Evolutionary conservation across 2,113 vertebrate genomes (phyloP), one percentile per base, ranked within the genome.

Genomic region (Orientallactaga bullata): DNA sequence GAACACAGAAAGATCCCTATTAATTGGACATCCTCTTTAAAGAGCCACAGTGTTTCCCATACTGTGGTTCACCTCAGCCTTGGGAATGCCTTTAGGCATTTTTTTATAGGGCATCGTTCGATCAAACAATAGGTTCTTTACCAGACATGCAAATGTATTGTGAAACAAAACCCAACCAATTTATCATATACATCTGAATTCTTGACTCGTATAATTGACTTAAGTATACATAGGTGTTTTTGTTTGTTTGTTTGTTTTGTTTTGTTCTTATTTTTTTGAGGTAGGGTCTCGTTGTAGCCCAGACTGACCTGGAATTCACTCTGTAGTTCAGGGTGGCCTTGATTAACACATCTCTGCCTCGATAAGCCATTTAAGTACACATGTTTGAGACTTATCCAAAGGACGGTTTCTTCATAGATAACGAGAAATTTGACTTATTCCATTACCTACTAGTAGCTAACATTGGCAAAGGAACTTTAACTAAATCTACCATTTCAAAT

Each of bases 191-290:
- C 39, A 78, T 95, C 87, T 96, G 76, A 16, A 32, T 39, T 94
- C 26, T 87, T 96, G 87, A 93, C 71, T 87, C 93, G 91, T 51
- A 20, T 0, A 83, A 88, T 60, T 93, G 72, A 94, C 83, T n/a
- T 78, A 76, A 93, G 24, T 69, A 73, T 42, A n/a, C 30, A 72
- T 16, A 37, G 88, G 23, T 47, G 88, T 73, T 68, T 21, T 83
- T 78, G n/a, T n/a, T n/a, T n/a, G n/a, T n/a, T n/a, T n/a, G n/a
- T n/a, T n/a, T n/a, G n/a, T n/a, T n/a, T n/a, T n/a, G n/a, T n/a
- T n/a, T n/a, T n/a, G n/a, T n/a, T n/a, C n/a, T n/a, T n/a, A n/a
- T n/a, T n/a, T n/a, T n/a, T n/a, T n/a, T n/a, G n/a, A n/a, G n/a
- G n/a, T n/a, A n/a, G n/a, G n/a, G n/a, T n/a, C n/a, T n/a, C n/a